Percentiles rank a stretch among this genome's conserved stretches.
Conservation (phyloP, 2,113 vertebrate genomes). For the Mirounga angustirostris region DNA sequence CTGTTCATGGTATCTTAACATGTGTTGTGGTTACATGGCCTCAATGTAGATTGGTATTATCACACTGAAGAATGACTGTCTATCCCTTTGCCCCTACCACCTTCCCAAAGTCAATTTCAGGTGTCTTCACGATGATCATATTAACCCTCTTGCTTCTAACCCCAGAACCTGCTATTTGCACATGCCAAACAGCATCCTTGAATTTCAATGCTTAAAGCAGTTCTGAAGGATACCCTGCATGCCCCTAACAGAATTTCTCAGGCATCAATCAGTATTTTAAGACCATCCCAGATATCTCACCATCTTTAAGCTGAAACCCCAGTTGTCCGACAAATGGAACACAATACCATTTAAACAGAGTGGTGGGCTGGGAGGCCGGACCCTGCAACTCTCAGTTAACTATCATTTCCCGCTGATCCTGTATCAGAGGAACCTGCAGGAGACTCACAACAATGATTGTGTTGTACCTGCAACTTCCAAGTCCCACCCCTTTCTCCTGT, state of each 20-base stretch:
- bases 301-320: background rate
- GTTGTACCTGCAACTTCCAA: background rate
- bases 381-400: fast-evolving
- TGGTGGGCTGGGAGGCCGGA: background rate
- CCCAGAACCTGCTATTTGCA: background rate
- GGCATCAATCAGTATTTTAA: background rate
- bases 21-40: too few relatives aligned
- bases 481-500: background rate
- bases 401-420: fast-evolving
- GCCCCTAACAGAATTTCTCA: background rate
- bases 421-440: fast-evolving
- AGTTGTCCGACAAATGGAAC: background rate
- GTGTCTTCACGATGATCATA: too few relatives aligned
- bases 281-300: background rate
- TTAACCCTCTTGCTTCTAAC: background rate
- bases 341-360: background rate
- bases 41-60: background rate
- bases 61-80: background rate
- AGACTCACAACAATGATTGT: background rate
- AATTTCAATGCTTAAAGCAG: background rate
- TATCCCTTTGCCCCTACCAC: background rate
- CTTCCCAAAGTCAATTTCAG: background rate
- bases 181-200: too few relatives aligned
- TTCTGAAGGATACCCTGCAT: background rate
- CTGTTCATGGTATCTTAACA: background rate